phyloP scores from a whole-genome alignment of 2,888 invertebrate genomes.

The Protonemura montana region DNA sequence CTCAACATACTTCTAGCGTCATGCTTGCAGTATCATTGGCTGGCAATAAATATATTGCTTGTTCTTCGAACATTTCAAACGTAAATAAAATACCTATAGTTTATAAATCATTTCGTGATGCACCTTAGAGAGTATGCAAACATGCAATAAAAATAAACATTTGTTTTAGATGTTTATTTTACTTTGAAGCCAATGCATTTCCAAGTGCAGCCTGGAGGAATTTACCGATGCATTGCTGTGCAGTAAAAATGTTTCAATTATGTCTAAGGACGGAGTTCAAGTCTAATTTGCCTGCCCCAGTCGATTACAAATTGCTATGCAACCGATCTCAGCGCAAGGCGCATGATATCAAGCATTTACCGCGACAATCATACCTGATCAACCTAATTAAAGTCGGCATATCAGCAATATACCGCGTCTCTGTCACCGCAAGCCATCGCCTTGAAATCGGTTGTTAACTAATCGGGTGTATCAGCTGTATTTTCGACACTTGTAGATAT shows the following conservation, averaged over 20 bases:
- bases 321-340: too few species aligned
- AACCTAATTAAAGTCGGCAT: too few species aligned
- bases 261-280: too few species aligned
- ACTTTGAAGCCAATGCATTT: background rate
- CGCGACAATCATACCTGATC: too few species aligned
- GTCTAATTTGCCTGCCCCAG: background rate
- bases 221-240: background rate
- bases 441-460: too few species aligned
- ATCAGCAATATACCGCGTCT: too few species aligned
- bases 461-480: too few species aligned
- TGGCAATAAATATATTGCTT: background rate
- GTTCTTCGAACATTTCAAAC: background rate
- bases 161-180: background rate
- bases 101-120: slow-evolving; percentile 1
- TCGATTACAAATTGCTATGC: background rate
- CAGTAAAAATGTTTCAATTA: too few species aligned
- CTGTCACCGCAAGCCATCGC: too few species aligned
- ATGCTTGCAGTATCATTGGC: background rate
- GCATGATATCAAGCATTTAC: too few species aligned
- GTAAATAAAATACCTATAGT: background rate
- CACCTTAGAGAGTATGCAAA: background rate
- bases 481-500: too few species aligned
- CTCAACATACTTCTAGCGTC: background rate
- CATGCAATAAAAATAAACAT: background rate
- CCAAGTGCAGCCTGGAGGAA: background rate